Base-by-base conservation (phyloP, 2,113 vertebrate species). In the Pitta sordida region DNA sequence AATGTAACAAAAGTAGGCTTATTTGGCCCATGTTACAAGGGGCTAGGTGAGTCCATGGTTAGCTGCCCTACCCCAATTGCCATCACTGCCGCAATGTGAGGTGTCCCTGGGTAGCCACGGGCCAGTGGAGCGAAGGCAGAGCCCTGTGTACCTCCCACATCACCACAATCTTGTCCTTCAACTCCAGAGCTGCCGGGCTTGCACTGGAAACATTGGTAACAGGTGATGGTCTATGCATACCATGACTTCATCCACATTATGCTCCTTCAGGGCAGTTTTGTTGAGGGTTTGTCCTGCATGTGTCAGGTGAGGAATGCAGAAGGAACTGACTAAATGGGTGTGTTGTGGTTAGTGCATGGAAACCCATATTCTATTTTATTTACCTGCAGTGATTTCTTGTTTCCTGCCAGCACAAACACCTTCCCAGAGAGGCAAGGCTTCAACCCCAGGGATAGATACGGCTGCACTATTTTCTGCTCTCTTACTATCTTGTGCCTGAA, bases 201-300 rank as follows among this genome's bases (percentile, higher is more conserved):
- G 41, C 32, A 9, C 36, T n/a, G 41, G 39, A 64, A 43, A 44
- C 15, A 4, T 1, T 8, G 43, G n/a, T 21, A 62, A 30, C 13
- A 37, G 49, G 8, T 16, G 37, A 21, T 22, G n/a, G 17, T 55
- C 24, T 78, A 10, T 30, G 39, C 18, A 14, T 24, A 11, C 27
- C 43, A 2, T 1, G 6, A 8, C 49, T 80, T 69, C 62, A 48
- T 43, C 11, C 39, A 17, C 0, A 1, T 9, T 27, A 5, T 24
- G 23, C 11, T 79, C 23, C 49, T 17, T 55, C 68, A 74, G 27
- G 6, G 30, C 7, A 59, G 26, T 70, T 67, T 53, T 73, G 5
- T 4, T 27, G 62, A 41, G 26, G 27, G 6, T 88, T 67, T 86
- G 15, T 82, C 29, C 19, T 6, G 1, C 8, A 9, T 34, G 9